phyloP scores from a whole-genome alignment of 2,797 vertebrate genomes.

The Pseudochromis fuscus region DNA sequence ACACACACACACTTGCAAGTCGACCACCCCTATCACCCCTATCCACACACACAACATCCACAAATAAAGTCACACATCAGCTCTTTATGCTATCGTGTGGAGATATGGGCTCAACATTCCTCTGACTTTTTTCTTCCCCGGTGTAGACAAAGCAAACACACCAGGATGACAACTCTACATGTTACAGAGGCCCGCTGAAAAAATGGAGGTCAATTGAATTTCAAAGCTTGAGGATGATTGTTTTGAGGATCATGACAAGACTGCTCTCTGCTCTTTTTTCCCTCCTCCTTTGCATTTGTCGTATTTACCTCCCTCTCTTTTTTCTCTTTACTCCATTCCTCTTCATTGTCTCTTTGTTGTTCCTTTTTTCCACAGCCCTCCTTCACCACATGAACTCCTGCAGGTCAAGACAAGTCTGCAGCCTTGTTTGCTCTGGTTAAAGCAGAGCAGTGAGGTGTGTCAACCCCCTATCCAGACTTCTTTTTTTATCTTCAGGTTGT shows the following conservation, averaged over 20 bases:
- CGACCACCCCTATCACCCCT: constrained; percentile 25
- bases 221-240: constrained; percentile 8
- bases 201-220: constrained; percentile 19
- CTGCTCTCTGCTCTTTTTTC: neutral
- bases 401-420: constrained; percentile 75
- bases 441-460: constrained; percentile 52
- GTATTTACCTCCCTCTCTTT: neutral
- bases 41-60: constrained; percentile 44
- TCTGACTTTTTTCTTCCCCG: constrained; percentile 30
- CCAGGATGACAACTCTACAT: constrained; percentile 59
- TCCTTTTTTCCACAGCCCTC: neutral
- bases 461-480: constrained; percentile 40
- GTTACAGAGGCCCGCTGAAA: constrained; percentile 8
- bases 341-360: constrained; percentile 6
- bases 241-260: neutral
- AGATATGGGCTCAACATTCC: constrained; percentile 61
- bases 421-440: constrained; percentile 56
- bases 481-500: constrained; percentile 29
- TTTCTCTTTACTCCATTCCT: constrained; percentile 23
- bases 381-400: constrained; percentile 55
- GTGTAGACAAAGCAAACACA: constrained; percentile 75
- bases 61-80: constrained; percentile 64
- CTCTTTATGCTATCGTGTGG: constrained; percentile 52
- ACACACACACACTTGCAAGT: constrained; percentile 16
- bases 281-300: neutral